Evolutionary conservation across 1,140 invertebrate genomes (phyloP).

Genomic region (Diachasmimorpha longicaudata): DNA sequence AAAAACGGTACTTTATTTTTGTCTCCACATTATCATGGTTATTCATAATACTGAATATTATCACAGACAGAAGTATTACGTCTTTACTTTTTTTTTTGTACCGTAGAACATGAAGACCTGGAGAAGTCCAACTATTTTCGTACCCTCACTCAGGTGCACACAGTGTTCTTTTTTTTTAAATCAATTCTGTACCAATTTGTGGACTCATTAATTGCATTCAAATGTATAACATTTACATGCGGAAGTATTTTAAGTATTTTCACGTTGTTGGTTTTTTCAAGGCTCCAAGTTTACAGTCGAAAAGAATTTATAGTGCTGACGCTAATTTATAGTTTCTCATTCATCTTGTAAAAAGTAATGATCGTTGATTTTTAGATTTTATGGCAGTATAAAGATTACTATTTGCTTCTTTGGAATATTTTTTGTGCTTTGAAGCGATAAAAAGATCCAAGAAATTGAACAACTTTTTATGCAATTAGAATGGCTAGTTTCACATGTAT

Average conservation of each 20-base stretch:
- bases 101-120: conserved; percentile 7
- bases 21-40: conserved; percentile 38
- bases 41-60: conserved; percentile 37
- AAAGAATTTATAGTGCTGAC: neutral
- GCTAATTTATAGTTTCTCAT: neutral
- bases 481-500: neutral
- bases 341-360: neutral
- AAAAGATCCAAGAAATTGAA: neutral
- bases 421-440: neutral
- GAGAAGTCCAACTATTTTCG: neutral
- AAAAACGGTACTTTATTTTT: conserved; percentile 47
- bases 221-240: neutral
- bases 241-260: neutral
- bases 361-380: neutral
- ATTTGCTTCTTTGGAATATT: neutral
- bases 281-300: neutral
- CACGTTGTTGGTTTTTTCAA: neutral
- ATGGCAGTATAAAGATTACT: neutral
- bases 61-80: conserved; percentile 22
- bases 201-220: neutral
- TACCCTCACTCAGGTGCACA: neutral
- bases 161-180: neutral
- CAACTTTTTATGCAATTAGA: neutral
- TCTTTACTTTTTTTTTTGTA: conserved; percentile 24
- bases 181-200: neutral